A percentile compares a stretch with the other conserved stretches of the same genome.
Evolutionary conservation across 2,888 invertebrate genomes (phyloP).

Genomic region (Thereva unica): DNA sequence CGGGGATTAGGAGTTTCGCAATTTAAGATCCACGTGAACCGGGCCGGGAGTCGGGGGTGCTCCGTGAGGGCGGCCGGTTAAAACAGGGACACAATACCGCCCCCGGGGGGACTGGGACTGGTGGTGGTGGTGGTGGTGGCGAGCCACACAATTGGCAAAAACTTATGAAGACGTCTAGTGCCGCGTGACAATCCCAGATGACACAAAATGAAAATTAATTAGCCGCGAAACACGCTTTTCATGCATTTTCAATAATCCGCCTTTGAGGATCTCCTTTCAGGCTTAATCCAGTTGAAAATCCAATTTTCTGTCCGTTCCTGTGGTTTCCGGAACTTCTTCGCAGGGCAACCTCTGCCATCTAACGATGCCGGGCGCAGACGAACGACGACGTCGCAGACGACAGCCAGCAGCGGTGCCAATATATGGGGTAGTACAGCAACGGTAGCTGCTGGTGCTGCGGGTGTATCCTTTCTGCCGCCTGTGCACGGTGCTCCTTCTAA

Average conservation of each 20-base stretch:
- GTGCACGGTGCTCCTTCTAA: constrained; percentile 12
- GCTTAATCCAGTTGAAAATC: constrained; percentile 31
- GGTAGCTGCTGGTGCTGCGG: too few species aligned
- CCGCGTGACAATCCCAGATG: constrained; percentile 17
- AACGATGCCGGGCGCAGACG: background rate
- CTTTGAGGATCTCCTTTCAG: constrained; percentile 29
- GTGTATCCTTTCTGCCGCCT: too few species aligned
- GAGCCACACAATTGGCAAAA: too few species aligned
- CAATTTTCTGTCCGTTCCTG: constrained; percentile 33
- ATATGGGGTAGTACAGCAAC: background rate
- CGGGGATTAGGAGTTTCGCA: background rate
- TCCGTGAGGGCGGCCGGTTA: background rate
- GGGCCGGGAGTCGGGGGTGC: background rate
- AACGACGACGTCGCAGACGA: constrained; percentile 6
- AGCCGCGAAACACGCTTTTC: constrained; percentile 37
- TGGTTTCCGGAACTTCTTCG: constrained; percentile 13
- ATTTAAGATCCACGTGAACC: constrained; percentile 13
- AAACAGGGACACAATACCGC: background rate
- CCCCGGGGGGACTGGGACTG: background rate
- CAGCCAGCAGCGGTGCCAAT: background rate
- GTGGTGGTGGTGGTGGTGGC: too few species aligned
- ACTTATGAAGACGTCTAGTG: background rate
- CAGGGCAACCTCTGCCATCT: too few species aligned
- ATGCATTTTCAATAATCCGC: constrained; percentile 36
- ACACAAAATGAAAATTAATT: constrained; percentile 39